Evolutionary conservation across 2,888 invertebrate genomes (phyloP).

Genomic region (Nephrotoma guestfalica): DNA sequence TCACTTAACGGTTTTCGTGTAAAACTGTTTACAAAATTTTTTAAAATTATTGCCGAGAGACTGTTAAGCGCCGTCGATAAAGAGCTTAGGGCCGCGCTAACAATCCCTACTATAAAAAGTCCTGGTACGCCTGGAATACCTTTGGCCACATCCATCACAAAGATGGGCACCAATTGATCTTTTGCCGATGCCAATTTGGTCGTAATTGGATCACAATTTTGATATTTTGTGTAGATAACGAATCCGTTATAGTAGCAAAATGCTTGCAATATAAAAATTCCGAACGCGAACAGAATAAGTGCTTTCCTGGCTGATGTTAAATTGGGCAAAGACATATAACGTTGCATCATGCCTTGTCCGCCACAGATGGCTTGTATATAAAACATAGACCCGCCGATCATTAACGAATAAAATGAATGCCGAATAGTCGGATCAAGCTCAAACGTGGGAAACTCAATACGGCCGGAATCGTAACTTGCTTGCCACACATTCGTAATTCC

Average conservation of each 20-base stretch:
- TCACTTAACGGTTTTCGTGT: slow-evolving; percentile 39
- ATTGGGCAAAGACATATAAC: slow-evolving; percentile 62
- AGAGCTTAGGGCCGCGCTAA: slow-evolving; percentile 56
- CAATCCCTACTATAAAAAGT: slow-evolving; percentile 46
- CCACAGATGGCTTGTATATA: neutral
- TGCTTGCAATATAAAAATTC: slow-evolving; percentile 28
- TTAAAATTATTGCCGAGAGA: slow-evolving; percentile 64
- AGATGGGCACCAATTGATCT: slow-evolving; percentile 65
- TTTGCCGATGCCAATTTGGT: slow-evolving; percentile 61
- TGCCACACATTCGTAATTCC: neutral
- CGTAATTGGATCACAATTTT: slow-evolving; percentile 32
- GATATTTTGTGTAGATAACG: slow-evolving; percentile 58
- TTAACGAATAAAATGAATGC: neutral
- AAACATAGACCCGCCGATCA: neutral
- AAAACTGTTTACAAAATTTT: slow-evolving; percentile 61
- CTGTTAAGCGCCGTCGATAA: slow-evolving; percentile 69
- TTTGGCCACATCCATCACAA: slow-evolving; percentile 73
- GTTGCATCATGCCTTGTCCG: slow-evolving; percentile 68
- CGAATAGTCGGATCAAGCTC: neutral
- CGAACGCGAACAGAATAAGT: slow-evolving; percentile 45
- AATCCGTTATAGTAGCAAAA: slow-evolving; percentile 46
- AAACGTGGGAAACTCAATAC: neutral
- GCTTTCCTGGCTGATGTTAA: slow-evolving; percentile 25
- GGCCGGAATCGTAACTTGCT: neutral
- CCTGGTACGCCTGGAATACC: slow-evolving; percentile 70